Percentiles rank a stretch among this genome's conserved stretches.
Conservation (phyloP, 1,140 invertebrate genomes). For the Drosophila tsacasi region DNA sequence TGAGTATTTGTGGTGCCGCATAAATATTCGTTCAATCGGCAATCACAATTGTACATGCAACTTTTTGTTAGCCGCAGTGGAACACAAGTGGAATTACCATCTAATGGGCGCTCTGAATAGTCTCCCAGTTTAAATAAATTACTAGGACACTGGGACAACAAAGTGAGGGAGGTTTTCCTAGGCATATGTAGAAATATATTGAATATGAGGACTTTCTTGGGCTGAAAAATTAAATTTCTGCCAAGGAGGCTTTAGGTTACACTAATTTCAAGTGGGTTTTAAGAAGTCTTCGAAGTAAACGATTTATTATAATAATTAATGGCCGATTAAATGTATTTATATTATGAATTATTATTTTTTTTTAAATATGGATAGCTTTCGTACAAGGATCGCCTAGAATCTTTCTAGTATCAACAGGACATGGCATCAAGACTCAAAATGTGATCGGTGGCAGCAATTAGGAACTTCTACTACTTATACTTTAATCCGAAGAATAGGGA, state of each 20-base stretch:
- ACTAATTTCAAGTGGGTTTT: no score
- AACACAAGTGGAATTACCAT: slow-evolving; percentile 1
- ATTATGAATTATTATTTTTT: no score
- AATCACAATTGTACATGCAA: slow-evolving; percentile 30
- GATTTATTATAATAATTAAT: no score
- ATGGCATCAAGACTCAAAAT: no score
- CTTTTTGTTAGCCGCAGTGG: slow-evolving; percentile 17
- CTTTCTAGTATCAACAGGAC: no score
- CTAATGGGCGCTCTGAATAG: not conserved
- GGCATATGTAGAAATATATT: not conserved
- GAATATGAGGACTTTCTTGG: not conserved
- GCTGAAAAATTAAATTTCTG: not conserved
- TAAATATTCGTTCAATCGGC: slow-evolving; percentile 30
- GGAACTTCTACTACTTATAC: no score
- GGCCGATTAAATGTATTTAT: no score
- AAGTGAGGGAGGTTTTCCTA: not conserved
- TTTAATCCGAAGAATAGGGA: no score
- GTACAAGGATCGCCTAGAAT: no score
- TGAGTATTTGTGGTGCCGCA: slow-evolving; percentile 15
- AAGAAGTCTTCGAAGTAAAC: no score
- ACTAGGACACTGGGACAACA: not conserved
- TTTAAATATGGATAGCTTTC: no score
- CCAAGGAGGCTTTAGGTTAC: not conserved
- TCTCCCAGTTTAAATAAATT: not conserved
- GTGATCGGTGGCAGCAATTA: no score